Base-by-base conservation (phyloP, 2,113 vertebrate species). In the Oncorhynchus mykiss region DNA sequence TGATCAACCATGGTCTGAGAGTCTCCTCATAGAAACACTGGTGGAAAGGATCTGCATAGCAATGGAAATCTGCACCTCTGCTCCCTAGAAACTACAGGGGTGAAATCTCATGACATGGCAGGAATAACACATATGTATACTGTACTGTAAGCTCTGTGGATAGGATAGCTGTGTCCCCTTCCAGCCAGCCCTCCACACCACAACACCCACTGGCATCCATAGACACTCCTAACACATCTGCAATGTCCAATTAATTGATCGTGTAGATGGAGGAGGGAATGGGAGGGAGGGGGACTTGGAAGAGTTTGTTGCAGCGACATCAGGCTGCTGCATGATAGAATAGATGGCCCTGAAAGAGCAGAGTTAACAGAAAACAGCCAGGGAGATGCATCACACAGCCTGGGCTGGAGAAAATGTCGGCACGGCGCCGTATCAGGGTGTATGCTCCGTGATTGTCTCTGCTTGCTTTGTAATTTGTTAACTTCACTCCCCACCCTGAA, bases 331-430 rank as follows among this genome's bases (percentile, higher is more conserved):
- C 74, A 48, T n/a, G 6, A 68, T 75, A 84, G 87, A 90, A 92
- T 90, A 83, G 85, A 92, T 92, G 80, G 90, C 81, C 79, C 78
- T 85, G 87, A 91, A 92, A 92, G 84, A 88, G 88, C 85, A 51
- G 80, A 88, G 84, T 91, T 90, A 91, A 92, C 90, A 92, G 87
- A 91, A 92, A 91, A 87, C 84, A 73, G 39, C 39, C 39, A 45
- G 80, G 48, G 83, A 90, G 86, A 92, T 91, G 85, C 84, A 92
- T 92, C 87, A 91, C 78, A 80, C 75, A 72, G 78, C 79, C 75
- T 39, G 74, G 54, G 85, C 86, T 86, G 83, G 75, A 86, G 86
- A 84, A 89, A 70, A 67, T 82, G 82, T 84, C 75, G 84, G 83
- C 67, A 73, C 79, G 51, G 74, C 20, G 64, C 78, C 62, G 31